Base-by-base conservation (phyloP, 1,140 invertebrate species). In the Aphelenchoides avenae region DNA sequence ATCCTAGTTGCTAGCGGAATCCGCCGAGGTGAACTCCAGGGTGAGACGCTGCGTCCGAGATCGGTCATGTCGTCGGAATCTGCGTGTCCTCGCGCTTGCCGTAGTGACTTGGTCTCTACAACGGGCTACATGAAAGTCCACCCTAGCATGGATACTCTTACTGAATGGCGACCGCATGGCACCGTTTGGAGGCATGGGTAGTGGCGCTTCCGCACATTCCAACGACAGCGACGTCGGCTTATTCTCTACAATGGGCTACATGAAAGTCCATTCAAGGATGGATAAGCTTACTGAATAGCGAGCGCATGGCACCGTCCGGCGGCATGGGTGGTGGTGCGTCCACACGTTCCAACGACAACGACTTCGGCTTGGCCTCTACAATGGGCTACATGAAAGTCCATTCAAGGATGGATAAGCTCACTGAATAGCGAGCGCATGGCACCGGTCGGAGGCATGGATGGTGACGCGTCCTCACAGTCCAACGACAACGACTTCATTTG, bases 401-500 rank as follows among this genome's bases (percentile, higher is more conserved):
- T n/a, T n/a, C n/a, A n/a, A n/a, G n/a, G n/a, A n/a, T n/a, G n/a
- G n/a, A n/a, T n/a, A n/a, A n/a, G n/a, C 60, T 62, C 26, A 62
- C 52, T 41, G 43, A 31, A 52, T 26, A 27, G 48, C 24, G 36
- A 33, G 18, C 57, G 26, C 34, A 64, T 55, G 15, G 41, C 42
- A 18, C 26, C 18, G 5, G n/a, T 62, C 13, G n/a, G n/a, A n/a
- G 53, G 43, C n/a, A 75, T 61, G 3, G 75, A 59, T 30, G 73
- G 73, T 3, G 74, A 69, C 64, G 70, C 72, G 27, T 77, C 73
- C 11, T 70, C 71, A 51, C 73, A 75, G 49, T 75, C 73, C 31
- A 75, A 42, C 5, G 74, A 77, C 3, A 75, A 51, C 6, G 71
- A 75, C 46, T 75, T 75, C 73, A 75, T 75, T 54, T 76, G 73